phyloP scores from a whole-genome alignment of 2,113 vertebrate genomes.

The Empidonax traillii region DNA sequence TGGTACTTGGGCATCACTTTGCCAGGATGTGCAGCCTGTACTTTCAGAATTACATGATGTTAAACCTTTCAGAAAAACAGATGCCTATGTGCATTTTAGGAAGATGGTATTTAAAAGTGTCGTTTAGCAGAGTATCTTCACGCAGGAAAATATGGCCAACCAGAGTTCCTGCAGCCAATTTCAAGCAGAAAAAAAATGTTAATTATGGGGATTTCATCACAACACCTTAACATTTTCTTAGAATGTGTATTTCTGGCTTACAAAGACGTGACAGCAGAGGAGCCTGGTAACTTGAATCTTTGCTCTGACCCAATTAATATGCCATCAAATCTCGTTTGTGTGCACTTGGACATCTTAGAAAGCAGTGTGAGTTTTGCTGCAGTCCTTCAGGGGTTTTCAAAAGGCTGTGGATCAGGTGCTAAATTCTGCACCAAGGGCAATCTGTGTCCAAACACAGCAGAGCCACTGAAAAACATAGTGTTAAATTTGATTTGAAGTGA shows the following conservation, averaged over 20 bases:
- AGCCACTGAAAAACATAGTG: background rate
- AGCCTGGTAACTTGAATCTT: background rate
- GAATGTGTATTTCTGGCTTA: background rate
- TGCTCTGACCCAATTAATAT: background rate
- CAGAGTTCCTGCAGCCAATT: background rate
- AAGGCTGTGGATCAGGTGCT: background rate
- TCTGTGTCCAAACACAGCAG: background rate
- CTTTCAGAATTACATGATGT: background rate
- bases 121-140: background rate
- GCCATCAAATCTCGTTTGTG: background rate
- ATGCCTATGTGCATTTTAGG: background rate
- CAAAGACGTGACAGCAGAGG: background rate
- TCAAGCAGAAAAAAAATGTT: background rate
- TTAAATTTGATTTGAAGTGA: background rate
- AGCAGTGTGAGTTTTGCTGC: background rate
- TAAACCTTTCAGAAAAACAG: background rate
- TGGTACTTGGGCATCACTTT: background rate
- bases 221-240: background rate
- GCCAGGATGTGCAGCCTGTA: background rate
- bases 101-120: background rate
- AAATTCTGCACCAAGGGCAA: background rate
- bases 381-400: background rate
- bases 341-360: background rate
- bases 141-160: background rate
- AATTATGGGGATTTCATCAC: background rate